A percentile compares a stretch with the other conserved stretches of the same genome.
Evolutionary conservation across 2,113 vertebrate genomes (phyloP).

Genomic region (Acanthochromis polyacanthus): DNA sequence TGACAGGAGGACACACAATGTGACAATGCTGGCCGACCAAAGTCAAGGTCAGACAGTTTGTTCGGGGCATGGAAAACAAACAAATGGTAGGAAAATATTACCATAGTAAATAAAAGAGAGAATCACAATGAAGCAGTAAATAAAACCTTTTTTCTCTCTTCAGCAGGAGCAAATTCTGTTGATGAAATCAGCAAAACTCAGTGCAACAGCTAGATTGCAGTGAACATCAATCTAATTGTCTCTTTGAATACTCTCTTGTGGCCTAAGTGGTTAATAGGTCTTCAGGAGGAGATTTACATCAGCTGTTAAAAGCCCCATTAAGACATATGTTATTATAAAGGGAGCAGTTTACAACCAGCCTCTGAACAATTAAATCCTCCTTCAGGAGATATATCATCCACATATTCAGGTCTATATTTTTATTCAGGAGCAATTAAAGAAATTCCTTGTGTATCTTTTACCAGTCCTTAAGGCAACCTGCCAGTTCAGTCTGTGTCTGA

Average conservation of each 20-base stretch:
- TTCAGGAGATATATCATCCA: constrained; percentile 2
- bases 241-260: no score
- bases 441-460: no score
- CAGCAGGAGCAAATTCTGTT: background rate
- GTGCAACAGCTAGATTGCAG: background rate
- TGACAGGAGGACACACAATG: constrained; percentile 32
- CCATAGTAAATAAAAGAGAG: background rate
- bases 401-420: no score
- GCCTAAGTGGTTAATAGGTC: background rate
- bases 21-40: constrained; percentile 22
- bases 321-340: no score
- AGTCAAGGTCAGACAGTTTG: constrained; percentile 30
- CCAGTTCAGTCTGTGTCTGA: background rate
- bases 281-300: constrained; percentile 16
- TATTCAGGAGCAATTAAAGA: no score
- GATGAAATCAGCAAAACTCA: background rate
- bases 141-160: background rate
- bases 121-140: background rate
- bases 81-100: constrained; percentile 7
- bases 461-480: background rate
- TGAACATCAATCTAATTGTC: no score
- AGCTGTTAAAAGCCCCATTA: background rate
- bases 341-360: no score
- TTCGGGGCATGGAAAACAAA: constrained; percentile 31
- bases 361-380: background rate